phyloP scores from a whole-genome alignment of 1,140 invertebrate species.

The Papilio helenus region DNA sequence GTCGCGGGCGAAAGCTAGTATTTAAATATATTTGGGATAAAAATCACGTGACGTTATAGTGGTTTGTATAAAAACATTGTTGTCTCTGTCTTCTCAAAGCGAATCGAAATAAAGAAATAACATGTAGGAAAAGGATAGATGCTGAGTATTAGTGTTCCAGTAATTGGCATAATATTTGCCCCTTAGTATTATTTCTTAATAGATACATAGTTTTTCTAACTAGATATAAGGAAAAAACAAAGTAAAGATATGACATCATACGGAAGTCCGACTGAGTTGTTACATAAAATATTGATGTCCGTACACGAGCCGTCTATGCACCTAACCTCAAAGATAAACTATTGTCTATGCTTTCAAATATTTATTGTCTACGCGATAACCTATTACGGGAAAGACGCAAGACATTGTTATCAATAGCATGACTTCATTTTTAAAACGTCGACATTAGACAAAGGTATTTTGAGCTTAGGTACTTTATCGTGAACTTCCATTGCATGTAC shows the following conservation, averaged over 20 bases:
- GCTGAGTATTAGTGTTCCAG: too few species aligned
- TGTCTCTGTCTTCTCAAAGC: too few species aligned
- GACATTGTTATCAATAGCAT: neutral
- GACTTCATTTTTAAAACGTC: constrained; percentile 24
- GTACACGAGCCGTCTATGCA: neutral
- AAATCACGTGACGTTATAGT: neutral
- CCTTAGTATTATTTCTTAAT: neutral
- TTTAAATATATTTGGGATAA: neutral
- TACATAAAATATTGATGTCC: neutral
- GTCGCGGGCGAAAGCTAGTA: too few species aligned
- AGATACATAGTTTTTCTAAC: neutral
- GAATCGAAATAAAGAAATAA: too few species aligned
- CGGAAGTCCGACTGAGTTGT: constrained; percentile 1
- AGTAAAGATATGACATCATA: constrained; percentile 26
- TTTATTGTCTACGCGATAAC: constrained; percentile 10
- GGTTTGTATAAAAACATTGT: too few species aligned
- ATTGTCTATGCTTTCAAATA: constrained; percentile 20
- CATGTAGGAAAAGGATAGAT: too few species aligned
- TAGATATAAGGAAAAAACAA: neutral
- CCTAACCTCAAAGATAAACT: constrained; percentile 1
- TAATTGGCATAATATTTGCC: neutral
- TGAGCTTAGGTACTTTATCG: neutral
- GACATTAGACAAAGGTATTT: constrained; percentile 1
- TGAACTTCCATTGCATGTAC: neutral
- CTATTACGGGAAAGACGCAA: neutral